Evolutionary conservation across 2,888 invertebrate species (phyloP), one percentile per base, ranked within the genome.

Genomic region (Drosophila merina): DNA sequence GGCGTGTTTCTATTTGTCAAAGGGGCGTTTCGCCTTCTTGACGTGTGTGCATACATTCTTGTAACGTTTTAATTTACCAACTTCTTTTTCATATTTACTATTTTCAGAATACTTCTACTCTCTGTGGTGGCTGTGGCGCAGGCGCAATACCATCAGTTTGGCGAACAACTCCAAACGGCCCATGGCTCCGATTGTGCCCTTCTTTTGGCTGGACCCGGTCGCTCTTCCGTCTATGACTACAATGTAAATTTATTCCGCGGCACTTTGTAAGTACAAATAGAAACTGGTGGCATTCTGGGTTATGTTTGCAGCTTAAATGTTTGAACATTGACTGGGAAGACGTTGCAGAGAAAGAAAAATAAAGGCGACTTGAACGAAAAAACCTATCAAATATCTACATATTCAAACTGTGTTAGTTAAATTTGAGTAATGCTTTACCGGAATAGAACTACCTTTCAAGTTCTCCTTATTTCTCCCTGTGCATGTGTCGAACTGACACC

Each of bases 221-320:
- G 96, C 84, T 95, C 96, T 75, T 96, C 95, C 63, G 94, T 95
- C 12, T 97, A 95, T 88, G 97, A 97, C 92, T 97, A 97, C 91
- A 95, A 95, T 88, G 94, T 96, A 83, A 97, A 97, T 92, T 93
- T 97, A 70, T 94, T 97, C 51, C 94, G 96, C 84, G 96, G 96
- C 76, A 94, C 94, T 82, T 93, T 94, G 96, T 97, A 93, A 95
- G 96, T 96, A 91, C 72, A 71, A 74, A 83, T 74, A 70, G 76
- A 75, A 69, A 74, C 72, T 54, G 49, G 48, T 60, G 55, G 72
- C 67, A 74, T 76, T 77, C 74, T 79, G 72, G 66, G 71, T 63
- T 75, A 67, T 57, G 66, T 74, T 74, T 79, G 69, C 25, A 42
- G 28, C 40, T 54, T 49, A 75, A 83, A 83, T 80, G 78, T 71